Conservation (phyloP, 2,888 invertebrate species). For the Hermaeophaga mercurialis region DNA sequence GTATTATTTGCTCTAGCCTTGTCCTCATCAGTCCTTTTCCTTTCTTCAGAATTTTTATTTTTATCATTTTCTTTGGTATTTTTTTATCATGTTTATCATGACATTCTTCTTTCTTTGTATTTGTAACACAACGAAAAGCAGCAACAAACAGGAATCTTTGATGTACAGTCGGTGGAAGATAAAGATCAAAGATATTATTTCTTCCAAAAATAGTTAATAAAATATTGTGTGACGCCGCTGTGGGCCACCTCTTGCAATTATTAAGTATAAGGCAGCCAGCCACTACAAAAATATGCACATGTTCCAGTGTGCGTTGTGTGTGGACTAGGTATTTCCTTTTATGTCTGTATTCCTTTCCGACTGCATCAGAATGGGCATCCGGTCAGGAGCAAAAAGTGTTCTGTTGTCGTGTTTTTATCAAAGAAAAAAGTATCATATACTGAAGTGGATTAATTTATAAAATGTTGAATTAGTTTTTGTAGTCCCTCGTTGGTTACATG, state of each 20-base stretch:
- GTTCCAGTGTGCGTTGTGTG: slow-evolving; percentile 16
- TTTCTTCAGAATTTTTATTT: no score
- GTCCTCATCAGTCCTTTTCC: no score
- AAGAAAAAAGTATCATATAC: slow-evolving; percentile 15
- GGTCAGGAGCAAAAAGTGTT: slow-evolving; percentile 26
- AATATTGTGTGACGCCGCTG: slow-evolving; percentile 11
- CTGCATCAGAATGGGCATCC: slow-evolving; percentile 22
- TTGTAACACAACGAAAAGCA: no score
- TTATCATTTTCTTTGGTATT: no score
- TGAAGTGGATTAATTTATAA: slow-evolving; percentile 4
- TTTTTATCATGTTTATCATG: no score
- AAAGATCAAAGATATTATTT: neutral
- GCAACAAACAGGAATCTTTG: no score
- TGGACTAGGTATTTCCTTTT: slow-evolving; percentile 25
- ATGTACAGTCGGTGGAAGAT: no score
- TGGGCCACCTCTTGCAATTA: slow-evolving; percentile 28
- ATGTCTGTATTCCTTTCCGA: slow-evolving; percentile 21
- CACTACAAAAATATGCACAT: slow-evolving; percentile 28
- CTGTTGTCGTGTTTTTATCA: slow-evolving; percentile 19
- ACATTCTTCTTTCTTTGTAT: no score
- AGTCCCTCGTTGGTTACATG: no score
- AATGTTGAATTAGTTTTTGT: neutral
- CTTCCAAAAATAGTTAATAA: neutral
- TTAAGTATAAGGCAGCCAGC: slow-evolving; percentile 19
- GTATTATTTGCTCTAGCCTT: no score